These are phyloP conservation scores for Pasiphila rectangulata DNA, from an alignment of 2,888 invertebrate species.

Conservation along the genomic window DNA sequence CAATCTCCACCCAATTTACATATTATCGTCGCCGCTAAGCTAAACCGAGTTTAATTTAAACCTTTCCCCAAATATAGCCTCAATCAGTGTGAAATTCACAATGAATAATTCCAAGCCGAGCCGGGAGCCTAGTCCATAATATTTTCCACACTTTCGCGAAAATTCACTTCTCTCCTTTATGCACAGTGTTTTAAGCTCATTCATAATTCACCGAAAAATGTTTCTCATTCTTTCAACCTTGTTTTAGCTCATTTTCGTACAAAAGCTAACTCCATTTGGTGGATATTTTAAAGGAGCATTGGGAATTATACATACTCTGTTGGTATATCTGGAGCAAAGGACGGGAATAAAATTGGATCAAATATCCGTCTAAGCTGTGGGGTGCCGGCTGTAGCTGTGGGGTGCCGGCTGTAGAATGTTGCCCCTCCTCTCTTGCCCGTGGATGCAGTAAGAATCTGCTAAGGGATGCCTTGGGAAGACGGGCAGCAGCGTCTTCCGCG, in stretches of 20 bases:
- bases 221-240: conserved; percentile 7
- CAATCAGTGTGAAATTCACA: neutral
- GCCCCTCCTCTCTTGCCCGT: too few relatives aligned
- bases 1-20: too few relatives aligned
- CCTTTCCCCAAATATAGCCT: too few relatives aligned
- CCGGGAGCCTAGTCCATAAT: neutral
- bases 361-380: conserved; percentile 29
- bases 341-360: conserved; percentile 38
- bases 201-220: conserved; percentile 8
- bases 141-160: neutral
- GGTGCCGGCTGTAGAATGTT: too few relatives aligned
- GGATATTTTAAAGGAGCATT: conserved; percentile 41
- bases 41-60: too few relatives aligned
- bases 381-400: too few relatives aligned
- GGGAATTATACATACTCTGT: conserved; percentile 37
- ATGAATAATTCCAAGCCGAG: neutral
- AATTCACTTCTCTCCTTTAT: neutral
- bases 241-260: conserved; percentile 27
- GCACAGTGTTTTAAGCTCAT: conserved; percentile 6
- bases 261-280: conserved; percentile 41
- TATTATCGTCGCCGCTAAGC: too few relatives aligned
- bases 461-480: too few relatives aligned
- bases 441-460: too few relatives aligned
- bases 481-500: too few relatives aligned
- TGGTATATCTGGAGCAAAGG: conserved; percentile 30